Conservation (phyloP, 2,113 vertebrate genomes). For the Pangasianodon hypophthalmus region DNA sequence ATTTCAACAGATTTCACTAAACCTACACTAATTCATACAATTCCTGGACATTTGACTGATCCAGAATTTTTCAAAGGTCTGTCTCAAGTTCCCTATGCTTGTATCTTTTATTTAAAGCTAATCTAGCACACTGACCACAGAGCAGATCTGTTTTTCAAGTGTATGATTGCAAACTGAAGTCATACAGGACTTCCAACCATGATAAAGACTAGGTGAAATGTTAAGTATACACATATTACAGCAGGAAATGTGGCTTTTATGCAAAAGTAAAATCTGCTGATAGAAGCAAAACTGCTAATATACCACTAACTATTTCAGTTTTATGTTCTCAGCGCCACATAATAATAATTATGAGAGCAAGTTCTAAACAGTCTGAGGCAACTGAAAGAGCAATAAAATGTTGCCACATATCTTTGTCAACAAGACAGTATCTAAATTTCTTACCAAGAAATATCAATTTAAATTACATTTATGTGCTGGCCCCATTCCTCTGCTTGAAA, state of each 20-base stretch:
- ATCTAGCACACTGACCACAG: too few relatives aligned
- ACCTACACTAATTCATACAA: too few relatives aligned
- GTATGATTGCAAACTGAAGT: too few relatives aligned
- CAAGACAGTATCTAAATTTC: not conserved
- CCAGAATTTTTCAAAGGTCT: too few relatives aligned
- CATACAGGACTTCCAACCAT: not conserved
- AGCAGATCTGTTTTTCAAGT: not conserved
- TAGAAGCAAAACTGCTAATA: not conserved
- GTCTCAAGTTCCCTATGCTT: not conserved
- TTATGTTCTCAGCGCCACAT: not conserved
- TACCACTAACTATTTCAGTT: not conserved
- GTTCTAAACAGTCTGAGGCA: not conserved
- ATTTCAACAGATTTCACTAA: not conserved
- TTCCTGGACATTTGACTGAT: too few relatives aligned
- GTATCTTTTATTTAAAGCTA: too few relatives aligned
- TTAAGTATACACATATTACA: not conserved
- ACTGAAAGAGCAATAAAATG: not conserved
- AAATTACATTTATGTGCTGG: not conserved
- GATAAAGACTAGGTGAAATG: not conserved
- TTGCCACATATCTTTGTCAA: not conserved
- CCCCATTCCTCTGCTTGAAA: not conserved
- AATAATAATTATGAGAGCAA: not conserved
- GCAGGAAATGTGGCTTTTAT: not conserved
- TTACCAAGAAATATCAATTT: not conserved
- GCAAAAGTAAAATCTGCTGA: not conserved